Percentiles rank a stretch among this genome's conserved stretches.
phyloP scores from a whole-genome alignment of 1,140 invertebrate species.

The Eriosoma lanigerum region DNA sequence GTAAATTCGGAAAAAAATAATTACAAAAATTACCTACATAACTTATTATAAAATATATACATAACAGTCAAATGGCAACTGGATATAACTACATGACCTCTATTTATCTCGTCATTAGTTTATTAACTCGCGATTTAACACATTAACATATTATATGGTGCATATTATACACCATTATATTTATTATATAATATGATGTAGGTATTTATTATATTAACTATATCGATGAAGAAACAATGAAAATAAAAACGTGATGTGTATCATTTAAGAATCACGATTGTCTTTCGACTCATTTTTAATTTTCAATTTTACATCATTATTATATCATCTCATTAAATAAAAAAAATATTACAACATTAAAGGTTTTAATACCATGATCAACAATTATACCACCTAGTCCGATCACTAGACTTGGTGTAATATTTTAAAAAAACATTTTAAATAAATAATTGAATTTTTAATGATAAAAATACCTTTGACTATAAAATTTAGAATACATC shows the following conservation, averaged over 20 bases:
- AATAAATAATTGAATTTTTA: no score
- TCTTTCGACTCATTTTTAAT: background rate
- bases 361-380: background rate
- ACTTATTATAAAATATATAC: background rate
- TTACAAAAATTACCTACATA: background rate
- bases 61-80: background rate
- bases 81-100: background rate
- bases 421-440: no score
- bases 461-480: no score
- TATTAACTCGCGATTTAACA: background rate
- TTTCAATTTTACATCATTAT: slow-evolving; percentile 1
- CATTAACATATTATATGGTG: background rate
- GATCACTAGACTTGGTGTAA: no score
- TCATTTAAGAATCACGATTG: background rate
- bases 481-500: no score
- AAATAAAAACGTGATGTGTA: background rate
- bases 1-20: no score
- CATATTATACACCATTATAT: no score
- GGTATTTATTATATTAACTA: no score
- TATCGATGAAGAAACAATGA: background rate
- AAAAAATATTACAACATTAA: background rate
- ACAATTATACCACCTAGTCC: no score
- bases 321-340: background rate
- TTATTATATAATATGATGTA: no score
- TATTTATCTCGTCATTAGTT: background rate